Conservation (phyloP, 2,888 invertebrate genomes). For the Philhelius pedissequus region DNA sequence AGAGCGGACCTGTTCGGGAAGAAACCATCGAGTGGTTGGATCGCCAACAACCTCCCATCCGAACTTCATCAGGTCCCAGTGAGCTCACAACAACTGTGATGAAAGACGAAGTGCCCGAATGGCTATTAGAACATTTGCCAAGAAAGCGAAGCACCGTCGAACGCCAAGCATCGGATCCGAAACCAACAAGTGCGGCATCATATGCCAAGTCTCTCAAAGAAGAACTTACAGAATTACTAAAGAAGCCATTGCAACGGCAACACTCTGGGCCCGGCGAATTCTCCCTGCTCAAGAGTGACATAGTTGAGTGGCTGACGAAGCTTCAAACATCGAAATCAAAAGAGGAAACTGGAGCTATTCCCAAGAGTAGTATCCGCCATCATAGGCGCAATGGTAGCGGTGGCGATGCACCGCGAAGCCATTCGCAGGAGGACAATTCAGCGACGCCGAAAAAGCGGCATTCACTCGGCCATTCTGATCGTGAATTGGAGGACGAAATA, state of each 20-base stretch:
- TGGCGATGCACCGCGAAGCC: slow-evolving; percentile 76
- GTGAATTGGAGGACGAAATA: slow-evolving; percentile 74
- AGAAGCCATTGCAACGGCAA: slow-evolving; percentile 78
- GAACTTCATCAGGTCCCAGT: slow-evolving; percentile 78
- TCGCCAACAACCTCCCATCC: slow-evolving; percentile 75
- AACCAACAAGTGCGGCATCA: slow-evolving; percentile 72
- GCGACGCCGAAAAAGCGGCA: slow-evolving; percentile 76
- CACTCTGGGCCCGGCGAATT: slow-evolving; percentile 78
- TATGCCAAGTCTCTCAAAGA: slow-evolving; percentile 76
- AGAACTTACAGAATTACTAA: slow-evolving; percentile 76
- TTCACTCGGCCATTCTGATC: slow-evolving; percentile 77
- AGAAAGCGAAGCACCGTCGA: slow-evolving; percentile 74
- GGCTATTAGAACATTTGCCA: slow-evolving; percentile 77
- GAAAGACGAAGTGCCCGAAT: slow-evolving; percentile 78
- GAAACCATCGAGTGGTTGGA: slow-evolving; percentile 78
- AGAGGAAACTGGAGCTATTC: slow-evolving; percentile 69
- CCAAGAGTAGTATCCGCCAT: slow-evolving; percentile 72
- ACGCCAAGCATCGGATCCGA: slow-evolving; percentile 71
- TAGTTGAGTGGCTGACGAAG: slow-evolving; percentile 78
- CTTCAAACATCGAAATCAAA: slow-evolving; percentile 73
- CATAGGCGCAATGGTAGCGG: slow-evolving; percentile 77
- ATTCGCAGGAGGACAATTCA: slow-evolving; percentile 76
- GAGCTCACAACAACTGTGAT: slow-evolving; percentile 76
- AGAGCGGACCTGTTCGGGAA: slow-evolving; percentile 77
- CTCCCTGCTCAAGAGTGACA: slow-evolving; percentile 77